phyloP scores from a whole-genome alignment of 2,113 vertebrate species.

The Mustelus asterias region DNA sequence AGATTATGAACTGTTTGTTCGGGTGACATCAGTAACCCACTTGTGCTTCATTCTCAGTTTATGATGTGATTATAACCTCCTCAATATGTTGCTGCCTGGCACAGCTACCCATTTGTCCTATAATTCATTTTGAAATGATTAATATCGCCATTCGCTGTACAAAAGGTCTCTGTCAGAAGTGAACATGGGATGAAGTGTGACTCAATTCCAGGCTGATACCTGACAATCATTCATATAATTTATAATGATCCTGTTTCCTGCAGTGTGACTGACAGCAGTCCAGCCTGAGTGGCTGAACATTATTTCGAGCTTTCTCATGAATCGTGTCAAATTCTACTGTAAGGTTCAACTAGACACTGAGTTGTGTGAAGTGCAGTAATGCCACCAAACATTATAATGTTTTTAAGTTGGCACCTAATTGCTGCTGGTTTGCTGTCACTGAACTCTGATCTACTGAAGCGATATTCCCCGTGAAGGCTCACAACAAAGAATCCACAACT shows the following conservation, averaged over 20 bases:
- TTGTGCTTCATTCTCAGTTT: not conserved
- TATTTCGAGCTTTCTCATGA: not conserved
- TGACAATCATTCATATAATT: not conserved
- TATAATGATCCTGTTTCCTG: not conserved
- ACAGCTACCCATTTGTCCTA: not conserved
- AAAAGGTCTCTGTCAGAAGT: not conserved
- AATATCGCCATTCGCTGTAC: not conserved
- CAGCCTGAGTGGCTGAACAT: not conserved
- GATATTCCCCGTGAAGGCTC: not conserved
- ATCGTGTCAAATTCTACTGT: not conserved
- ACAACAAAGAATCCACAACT: not conserved
- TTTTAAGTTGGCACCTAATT: not conserved
- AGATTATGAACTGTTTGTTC: not conserved
- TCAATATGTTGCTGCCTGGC: not conserved
- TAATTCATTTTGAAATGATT: slow-evolving; percentile 1
- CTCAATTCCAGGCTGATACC: not conserved
- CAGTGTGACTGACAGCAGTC: not conserved
- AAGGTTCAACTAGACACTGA: not conserved
- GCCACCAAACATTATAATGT: not conserved
- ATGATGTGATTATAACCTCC: not conserved
- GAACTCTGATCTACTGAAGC: not conserved
- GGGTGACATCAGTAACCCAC: not conserved
- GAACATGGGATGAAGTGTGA: not conserved
- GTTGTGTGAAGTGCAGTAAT: not conserved
- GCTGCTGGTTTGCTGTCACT: not conserved